Base-by-base conservation (phyloP, 2,113 vertebrate species). In the Apistogramma diplotaenia region DNA sequence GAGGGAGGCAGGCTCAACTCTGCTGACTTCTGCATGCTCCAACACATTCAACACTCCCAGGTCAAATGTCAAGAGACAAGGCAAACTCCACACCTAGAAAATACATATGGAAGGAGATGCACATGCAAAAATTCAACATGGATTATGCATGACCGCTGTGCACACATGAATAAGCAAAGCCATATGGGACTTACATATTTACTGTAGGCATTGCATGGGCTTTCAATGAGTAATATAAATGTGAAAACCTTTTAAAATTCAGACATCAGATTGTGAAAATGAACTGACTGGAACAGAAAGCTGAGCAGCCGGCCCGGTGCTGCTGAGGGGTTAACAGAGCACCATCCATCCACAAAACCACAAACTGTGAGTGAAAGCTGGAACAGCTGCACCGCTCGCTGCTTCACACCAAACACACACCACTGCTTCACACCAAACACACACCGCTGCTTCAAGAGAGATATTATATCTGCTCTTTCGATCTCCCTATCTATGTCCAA, bases 1-100 rank as follows among this genome's bases (percentile, higher is more conserved):
- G 49, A 62, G 67, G 8, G 19, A 25, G 61, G 6, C 75, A 56
- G 61, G 65, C 29, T 13, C 2, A 1, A 8, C 23, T 40, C 54
- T 31, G 25, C 13, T 27, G 54, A 83, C 72, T 88, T 90, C 88
- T 90, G 80, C 73, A 56, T 89, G 90, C 56, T 58, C 62, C 51
- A 21, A 49, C 35, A 10, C 21, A n/a, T 71, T 73, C 35, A 51
- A 49, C 90, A 78, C 90, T 59, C 90, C 92, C 85, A 65, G 82
- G 85, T 88, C 79, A 86, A 85, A 84, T 62, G 79, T 88, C 85
- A 82, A 72, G 23, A 51, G 12, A 71, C 8, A 81, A 72, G 51
- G 40, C 18, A 65, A 70, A 49, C 23, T 77, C 59, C 74, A 74
- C 86, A 60, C 58, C 78, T 67, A 23, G 3, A 80, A 78, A 54